Evolutionary conservation across 35 echinoderm and acorn worm genomes (phyloP), one percentile per base, ranked within the genome.

Genomic region (Ophioderma brevispina): DNA sequence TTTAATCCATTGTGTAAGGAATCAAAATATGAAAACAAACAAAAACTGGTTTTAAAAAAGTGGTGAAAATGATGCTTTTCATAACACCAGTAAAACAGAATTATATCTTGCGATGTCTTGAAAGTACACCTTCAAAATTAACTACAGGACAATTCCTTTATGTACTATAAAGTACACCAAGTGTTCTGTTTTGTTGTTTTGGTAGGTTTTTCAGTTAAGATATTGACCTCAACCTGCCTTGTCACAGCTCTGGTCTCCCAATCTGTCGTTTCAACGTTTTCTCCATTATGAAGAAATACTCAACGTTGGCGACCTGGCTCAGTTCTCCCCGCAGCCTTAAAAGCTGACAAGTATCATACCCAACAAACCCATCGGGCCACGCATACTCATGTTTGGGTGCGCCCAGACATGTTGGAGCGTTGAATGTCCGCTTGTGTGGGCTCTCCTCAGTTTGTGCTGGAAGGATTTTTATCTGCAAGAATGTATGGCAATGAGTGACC

Each of bases 401-500:
- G 46, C n/a, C 97, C 97, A 37, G 97, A 95, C 40, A 93, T 82
- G n/a, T n/a, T 82, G 97, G 95, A 84, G 86, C 89, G 84, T 42
- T 88, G 64, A 88, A 88, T 4, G n/a, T n/a, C 88, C 94, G 2
- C 56, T 99, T 31, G 32, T 83, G n/a, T 35, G 94, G 87, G 18
- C 84, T n/a, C 90, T 39, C 91, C 97, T 25, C 97, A 99, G 90
- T 93, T 90, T 56, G 84, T 99, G 31, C 84, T 99, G 28, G 97
- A 99, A 78, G 79, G 93, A 36, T 99, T 92, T 55, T n/a, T n/a
- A n/a, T n/a, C 85, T 99, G 37, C 77, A 89, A 52, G 88, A 86
- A 31, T 80, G 30, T 59, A 91, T n/a, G n/a, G 88, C 36, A 76
- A 76, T 25, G 90, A 89, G 87, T 85, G 31, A 76, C 82, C 91